phyloP scores from a whole-genome alignment of 2,888 invertebrate species.

The Apotomis betuletana region DNA sequence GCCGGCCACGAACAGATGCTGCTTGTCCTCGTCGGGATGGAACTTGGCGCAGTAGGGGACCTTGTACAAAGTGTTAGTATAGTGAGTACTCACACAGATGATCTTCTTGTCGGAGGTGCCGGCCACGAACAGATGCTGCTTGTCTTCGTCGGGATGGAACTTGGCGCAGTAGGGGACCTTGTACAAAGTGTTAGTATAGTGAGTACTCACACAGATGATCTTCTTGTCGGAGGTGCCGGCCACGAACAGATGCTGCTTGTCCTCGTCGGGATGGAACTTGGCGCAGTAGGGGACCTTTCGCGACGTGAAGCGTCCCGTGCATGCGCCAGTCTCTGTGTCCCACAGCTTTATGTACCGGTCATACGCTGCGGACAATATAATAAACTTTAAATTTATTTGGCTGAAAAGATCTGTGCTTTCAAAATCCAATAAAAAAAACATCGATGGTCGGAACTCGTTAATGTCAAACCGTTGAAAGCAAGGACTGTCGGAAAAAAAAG shows the following conservation, averaged over 20 bases:
- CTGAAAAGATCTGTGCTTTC: too few species aligned
- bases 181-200: not conserved
- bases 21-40: conserved; percentile 98
- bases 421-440: too few species aligned
- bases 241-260: conserved; percentile 98
- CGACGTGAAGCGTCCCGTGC: conserved; percentile 94
- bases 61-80: not conserved
- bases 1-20: conserved; percentile 98
- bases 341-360: conserved; percentile 99
- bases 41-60: conserved; percentile 97
- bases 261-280: conserved; percentile 98
- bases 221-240: conserved; percentile 99
- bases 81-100: conserved; percentile 91
- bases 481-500: too few species aligned
- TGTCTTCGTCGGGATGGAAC: conserved; percentile 98
- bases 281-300: conserved; percentile 99
- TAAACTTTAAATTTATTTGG: too few species aligned
- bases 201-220: conserved; percentile 95
- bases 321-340: conserved; percentile 98
- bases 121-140: conserved; percentile 98
- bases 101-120: conserved; percentile 99
- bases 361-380: conserved; percentile 90
- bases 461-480: too few species aligned
- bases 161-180: conserved; percentile 94
- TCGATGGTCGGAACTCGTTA: too few species aligned